Evolutionary conservation across 2,888 invertebrate species (phyloP).

Genomic region (Ptilodon capucinus): DNA sequence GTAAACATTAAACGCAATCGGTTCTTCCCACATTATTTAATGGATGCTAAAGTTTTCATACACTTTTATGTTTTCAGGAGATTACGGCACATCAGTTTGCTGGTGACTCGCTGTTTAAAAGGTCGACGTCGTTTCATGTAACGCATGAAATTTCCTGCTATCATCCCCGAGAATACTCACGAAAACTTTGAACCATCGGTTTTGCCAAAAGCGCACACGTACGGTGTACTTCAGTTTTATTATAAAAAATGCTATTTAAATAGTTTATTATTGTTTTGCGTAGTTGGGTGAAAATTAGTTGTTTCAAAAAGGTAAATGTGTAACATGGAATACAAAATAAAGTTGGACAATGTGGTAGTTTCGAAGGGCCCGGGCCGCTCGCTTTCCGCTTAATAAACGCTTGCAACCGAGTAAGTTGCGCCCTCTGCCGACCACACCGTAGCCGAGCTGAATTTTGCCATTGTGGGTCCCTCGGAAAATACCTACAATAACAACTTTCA

Average conservation of each 20-base stretch:
- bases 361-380: slow-evolving; percentile 24
- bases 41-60: slow-evolving; percentile 72
- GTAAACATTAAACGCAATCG: slow-evolving; percentile 46
- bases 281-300: no score
- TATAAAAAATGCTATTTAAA: no score
- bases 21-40: slow-evolving; percentile 69
- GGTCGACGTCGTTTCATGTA: slow-evolving; percentile 27
- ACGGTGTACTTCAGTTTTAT: no score
- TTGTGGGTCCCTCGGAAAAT: slow-evolving; percentile 6
- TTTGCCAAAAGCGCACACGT: background rate
- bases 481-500: slow-evolving; percentile 49
- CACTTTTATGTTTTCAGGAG: slow-evolving; percentile 68
- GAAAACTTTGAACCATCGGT: background rate
- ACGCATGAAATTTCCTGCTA: background rate
- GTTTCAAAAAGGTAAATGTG: background rate
- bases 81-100: slow-evolving; percentile 61
- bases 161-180: background rate
- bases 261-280: no score
- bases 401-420: slow-evolving; percentile 41
- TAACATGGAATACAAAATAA: slow-evolving; percentile 30
- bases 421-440: slow-evolving; percentile 27
- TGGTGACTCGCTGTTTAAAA: slow-evolving; percentile 55
- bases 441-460: background rate
- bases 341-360: slow-evolving; percentile 43
- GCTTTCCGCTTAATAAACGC: slow-evolving; percentile 60